Evolutionary conservation across 2,888 invertebrate genomes (phyloP), one percentile per base, ranked within the genome.

Genomic region (Lepidocyrtinus sp.): DNA sequence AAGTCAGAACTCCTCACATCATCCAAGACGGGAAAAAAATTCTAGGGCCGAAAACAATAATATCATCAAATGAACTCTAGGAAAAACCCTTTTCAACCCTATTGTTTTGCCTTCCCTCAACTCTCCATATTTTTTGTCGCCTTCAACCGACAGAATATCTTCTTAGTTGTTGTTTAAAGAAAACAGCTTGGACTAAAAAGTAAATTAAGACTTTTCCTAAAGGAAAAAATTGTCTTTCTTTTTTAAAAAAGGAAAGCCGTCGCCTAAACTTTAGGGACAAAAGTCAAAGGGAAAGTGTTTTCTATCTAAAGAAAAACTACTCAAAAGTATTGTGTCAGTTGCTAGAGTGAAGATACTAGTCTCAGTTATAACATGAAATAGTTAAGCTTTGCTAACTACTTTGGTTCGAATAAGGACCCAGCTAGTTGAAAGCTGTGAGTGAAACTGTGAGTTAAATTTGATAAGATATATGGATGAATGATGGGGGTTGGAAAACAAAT

Each of bases 11-110:
- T 19, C 46, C 27, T 72, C 50, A 64, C 64, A 64, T 63, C 45
- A 71, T 27, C 24, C n/a, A n/a, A n/a, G n/a, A n/a, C n/a, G n/a
- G n/a, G n/a, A 46, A 27, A 62, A 45, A 46, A 61, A 63, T 22
- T 75, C 26, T 77, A 45, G 70, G 71, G 2, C 78, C 78, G 72
- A 78, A 68, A 72, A 70, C 36, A 36, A 36, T 36, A 36, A 36
- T 9, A 36, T 9, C 36, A 36, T 36, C 36, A 36, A 36, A 36
- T 36, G 36, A 36, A 36, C 36, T 12, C n/a, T n/a, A 36, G 7
- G 12, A 36, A 36, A 12, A 36, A 36, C 5, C 12, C 22, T 55
- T 50, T 50, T 68, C n/a, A n/a, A n/a, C n/a, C 59, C 27, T 59
- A 46, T 67, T 21, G 1, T 46, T 22, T 50, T 68, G 15, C 5